Evolutionary conservation across 2,888 invertebrate genomes (phyloP), one percentile per base, ranked within the genome.

Genomic region (Chalcosyrphus nemorum): DNA sequence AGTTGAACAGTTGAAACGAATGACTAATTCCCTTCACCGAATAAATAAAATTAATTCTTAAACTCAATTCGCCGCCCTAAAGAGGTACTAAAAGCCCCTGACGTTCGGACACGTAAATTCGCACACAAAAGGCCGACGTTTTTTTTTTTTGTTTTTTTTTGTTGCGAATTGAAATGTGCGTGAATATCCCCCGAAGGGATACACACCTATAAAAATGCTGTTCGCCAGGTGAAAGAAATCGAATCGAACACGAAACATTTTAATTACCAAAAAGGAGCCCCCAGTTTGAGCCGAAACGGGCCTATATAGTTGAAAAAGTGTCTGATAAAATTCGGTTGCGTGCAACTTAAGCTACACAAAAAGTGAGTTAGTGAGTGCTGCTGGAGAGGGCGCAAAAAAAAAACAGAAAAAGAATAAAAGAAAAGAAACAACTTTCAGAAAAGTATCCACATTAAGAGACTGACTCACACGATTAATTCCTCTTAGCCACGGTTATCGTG

Each of bases 221-320:
- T 52, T 38, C 21, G 32, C 54, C 66, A 72, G 59, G 77, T 77
- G 61, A 17, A 82, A 77, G 66, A 72, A 82, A 59, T 66, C 72
- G 66, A 82, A 77, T 77, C 45, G 59, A 78, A 82, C 82, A 82
- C 78, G 82, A 78, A 82, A 78, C 82, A 82, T 72, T 78, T 82
- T 78, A 82, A 82, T 82, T 82, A 72, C 61, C 21, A 74, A 38
- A 38, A 13, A n/a, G n/a, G 38, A 54, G 43, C 41, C 32, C 41
- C 21, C 13, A 27, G 52, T 21, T 54, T 32, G 15, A 19, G 19
- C 32, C 24, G 35, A n/a, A 43, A 7, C 45, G 19, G 32, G 56
- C 41, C 29, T 35, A 13, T 6, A 38, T 32, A 50, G 2, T 3
- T 13, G 56, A 52, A 54, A 24, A 21, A 38, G 45, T 43, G 47